Percentiles rank a stretch among this genome's conserved stretches.
Conservation (phyloP, 37 sponge, comb jelly and placozoan species). For the Ephydatia muelleri region DNA sequence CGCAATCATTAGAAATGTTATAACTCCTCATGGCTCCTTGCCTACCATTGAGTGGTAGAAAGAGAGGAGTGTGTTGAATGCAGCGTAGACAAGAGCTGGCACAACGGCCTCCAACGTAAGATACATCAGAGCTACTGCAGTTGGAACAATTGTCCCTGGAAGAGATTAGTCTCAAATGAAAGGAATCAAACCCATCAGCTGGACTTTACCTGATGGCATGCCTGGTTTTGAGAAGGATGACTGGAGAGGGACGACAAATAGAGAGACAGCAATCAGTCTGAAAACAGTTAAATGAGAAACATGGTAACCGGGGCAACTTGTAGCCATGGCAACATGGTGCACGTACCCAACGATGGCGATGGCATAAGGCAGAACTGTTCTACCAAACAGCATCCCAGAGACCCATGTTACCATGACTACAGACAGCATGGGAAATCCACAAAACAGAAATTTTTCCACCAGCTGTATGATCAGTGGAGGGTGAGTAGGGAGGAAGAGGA, state of each 20-base stretch:
- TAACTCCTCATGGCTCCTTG: too few relatives aligned
- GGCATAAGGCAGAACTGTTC: constrained; percentile 34
- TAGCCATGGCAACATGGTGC: not conserved
- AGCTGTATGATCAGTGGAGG: not conserved
- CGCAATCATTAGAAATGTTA: too few relatives aligned
- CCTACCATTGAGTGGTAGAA: too few relatives aligned
- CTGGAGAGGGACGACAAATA: constrained; percentile 64
- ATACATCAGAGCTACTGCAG: constrained; percentile 33
- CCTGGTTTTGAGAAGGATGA: constrained; percentile 68
- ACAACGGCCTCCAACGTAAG: constrained; percentile 20
- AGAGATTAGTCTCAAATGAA: too few relatives aligned
- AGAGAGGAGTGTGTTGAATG: not conserved
- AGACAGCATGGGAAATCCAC: constrained; percentile 36
- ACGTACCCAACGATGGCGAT: constrained; percentile 57
- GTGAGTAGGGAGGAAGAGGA: not conserved
- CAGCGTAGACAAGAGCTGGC: not conserved
- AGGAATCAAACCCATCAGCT: too few relatives aligned
- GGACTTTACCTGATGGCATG: constrained; percentile 35
- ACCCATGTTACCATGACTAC: constrained; percentile 69
- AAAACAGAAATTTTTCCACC: constrained; percentile 35
- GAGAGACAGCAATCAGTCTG: constrained; percentile 45
- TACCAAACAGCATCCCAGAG: constrained; percentile 62
- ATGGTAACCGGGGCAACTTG: not conserved
- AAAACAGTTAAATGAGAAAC: not conserved
- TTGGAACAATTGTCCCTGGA: not conserved